Evolutionary conservation across 1,140 invertebrate species (phyloP), one percentile per base, ranked within the genome.

Genomic region (Venturia canescens): DNA sequence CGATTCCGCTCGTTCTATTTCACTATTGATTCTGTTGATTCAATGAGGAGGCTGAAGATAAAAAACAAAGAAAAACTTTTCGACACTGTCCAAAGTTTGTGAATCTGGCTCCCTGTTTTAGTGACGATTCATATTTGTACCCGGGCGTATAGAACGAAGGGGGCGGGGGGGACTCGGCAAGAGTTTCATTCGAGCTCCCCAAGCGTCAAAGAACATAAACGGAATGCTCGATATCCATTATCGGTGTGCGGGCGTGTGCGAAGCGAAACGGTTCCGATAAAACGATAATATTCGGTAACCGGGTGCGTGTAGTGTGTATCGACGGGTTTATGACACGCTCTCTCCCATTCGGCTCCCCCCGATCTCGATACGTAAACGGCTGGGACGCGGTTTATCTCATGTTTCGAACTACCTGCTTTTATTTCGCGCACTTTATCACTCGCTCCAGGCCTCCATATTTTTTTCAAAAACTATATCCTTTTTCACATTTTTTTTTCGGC

Each of bases 211-310:
- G 34, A 71, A 48, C 69, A 71, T 71, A 44, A 71, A 71, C 34
- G 48, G 69, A 71, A 71, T 23, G 69, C 69, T 71, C 69, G 69
- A 71, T 71, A 71, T 71, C 69, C 69, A 71, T 71, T 71, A 71
- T 71, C 69, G 69, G 34, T 13, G 4, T 67, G 50, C 50, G 50
- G 50, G 27, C 2, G 29, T 16, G 31, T 31, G 16, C 13, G 18
- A n/a, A 48, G 26, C 31, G n/a, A 48, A 48, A 48, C 69, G 69
- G 26, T 71, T 71, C 34, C 69, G 69, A 71, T 48, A 71, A 71
- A 71, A 71, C 69, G 69, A 48, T 71, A 71, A 71, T 71, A 71
- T 71, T 71, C 34, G 69, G 69, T 71, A 48, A 69, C 67, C 38
- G 67, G 27, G 50, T 53, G 38, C 38, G 21, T 63, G 60, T 23